Percentiles rank a stretch among this genome's conserved stretches.
These are phyloP conservation scores for Silurus glanis DNA, from an alignment of 2,113 vertebrate species.

Conservation along the genomic window DNA sequence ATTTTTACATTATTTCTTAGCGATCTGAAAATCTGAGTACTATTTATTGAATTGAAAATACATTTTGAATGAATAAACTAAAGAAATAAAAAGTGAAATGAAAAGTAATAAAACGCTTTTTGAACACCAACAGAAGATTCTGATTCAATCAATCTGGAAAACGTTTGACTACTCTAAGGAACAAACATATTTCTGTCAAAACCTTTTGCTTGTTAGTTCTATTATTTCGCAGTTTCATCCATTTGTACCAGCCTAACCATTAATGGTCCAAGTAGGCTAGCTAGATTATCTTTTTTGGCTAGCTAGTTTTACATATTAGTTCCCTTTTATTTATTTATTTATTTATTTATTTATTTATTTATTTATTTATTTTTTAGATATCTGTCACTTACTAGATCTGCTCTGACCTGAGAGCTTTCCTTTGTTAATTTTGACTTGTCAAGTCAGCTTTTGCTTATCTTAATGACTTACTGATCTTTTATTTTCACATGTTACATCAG, in stretches of 20 bases:
- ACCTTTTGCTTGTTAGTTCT: not conserved
- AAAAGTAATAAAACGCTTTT: not conserved
- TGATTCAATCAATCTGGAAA: not conserved
- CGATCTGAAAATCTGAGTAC: not conserved
- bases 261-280: not conserved
- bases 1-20: not conserved
- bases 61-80: not conserved
- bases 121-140: not conserved
- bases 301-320: not conserved
- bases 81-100: not conserved
- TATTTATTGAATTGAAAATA: not conserved
- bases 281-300: not conserved
- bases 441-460: not conserved
- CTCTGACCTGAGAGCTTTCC: not conserved
- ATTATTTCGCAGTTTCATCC: not conserved
- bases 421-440: not conserved
- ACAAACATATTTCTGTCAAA: not conserved
- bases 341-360: no score
- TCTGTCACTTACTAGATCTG: not conserved
- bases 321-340: not conserved
- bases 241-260: not conserved
- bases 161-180: not conserved
- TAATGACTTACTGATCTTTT: not conserved
- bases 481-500: not conserved
- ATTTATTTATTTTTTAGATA: not conserved